A percentile compares a stretch with the other conserved stretches of the same genome.
These are phyloP conservation scores for Ethmia dodecea DNA, from an alignment of 2,888 invertebrate genomes.

Conservation along the genomic window DNA sequence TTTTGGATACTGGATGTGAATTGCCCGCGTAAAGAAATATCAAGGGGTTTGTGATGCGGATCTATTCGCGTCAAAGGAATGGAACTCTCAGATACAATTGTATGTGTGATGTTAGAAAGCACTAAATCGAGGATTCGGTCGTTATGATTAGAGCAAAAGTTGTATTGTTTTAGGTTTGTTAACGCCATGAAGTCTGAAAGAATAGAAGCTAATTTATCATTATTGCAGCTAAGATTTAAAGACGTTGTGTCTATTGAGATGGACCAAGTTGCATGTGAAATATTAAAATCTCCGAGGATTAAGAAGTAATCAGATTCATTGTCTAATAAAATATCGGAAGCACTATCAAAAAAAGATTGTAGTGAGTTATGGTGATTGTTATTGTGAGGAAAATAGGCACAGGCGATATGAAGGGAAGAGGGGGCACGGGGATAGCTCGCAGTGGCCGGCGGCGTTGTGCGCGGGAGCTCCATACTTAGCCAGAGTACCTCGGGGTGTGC, in stretches of 20 bases:
- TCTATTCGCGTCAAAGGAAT: constrained; percentile 3
- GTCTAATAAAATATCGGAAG: background rate
- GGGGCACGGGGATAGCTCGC: background rate
- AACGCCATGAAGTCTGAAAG: constrained; percentile 5
- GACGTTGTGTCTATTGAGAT: background rate
- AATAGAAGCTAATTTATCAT: background rate
- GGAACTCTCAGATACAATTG: too few species aligned
- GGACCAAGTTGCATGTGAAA: constrained; percentile 2
- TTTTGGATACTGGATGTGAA: background rate
- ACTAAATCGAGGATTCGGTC: constrained; percentile 8
- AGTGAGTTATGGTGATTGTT: background rate
- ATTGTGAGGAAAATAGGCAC: background rate
- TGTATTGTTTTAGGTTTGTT: constrained; percentile 7
- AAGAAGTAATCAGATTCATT: background rate
- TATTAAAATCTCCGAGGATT: constrained; percentile 1
- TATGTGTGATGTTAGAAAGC: constrained; percentile 4
- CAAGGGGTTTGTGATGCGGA: constrained; percentile 4
- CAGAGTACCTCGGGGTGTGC: background rate
- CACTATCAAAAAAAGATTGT: background rate
- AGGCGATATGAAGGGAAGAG: background rate
- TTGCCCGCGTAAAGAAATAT: background rate
- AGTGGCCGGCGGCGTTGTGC: background rate
- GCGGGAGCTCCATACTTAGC: background rate
- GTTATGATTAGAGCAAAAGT: constrained; percentile 1
- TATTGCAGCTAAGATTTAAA: background rate